Evolutionary conservation across 1,140 invertebrate species (phyloP), one percentile per base, ranked within the genome.

Genomic region (Euglossa dilemma): DNA sequence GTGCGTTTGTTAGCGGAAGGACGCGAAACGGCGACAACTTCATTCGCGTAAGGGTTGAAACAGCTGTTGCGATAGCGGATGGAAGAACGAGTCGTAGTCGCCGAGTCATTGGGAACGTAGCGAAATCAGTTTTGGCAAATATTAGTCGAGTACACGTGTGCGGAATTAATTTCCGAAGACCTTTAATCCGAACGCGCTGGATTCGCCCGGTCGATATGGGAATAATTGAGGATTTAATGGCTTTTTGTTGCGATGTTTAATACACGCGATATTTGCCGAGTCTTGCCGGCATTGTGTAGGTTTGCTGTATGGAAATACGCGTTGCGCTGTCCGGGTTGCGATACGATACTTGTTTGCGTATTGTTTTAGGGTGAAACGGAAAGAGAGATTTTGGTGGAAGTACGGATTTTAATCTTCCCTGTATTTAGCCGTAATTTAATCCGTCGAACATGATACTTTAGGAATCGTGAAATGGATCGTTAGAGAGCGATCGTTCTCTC

Each of bases 11-110:
- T 56, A 66, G 63, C 64, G 11, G 63, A 64, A 52, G 50, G 23
- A 45, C 54, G 45, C 52, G 76, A 89, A 88, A 87, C 4, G 73
- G 47, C 72, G 80, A 89, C 87, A 80, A 83, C 83, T 90, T 85
- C 56, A 87, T 89, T 87, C 84, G 71, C 75, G 75, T 83, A 52
- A 57, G 71, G 23, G 14, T 12, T 56, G 23, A 8, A 9, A n/a
- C 12, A 8, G 50, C 4, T n/a, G 3, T 6, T 23, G 20, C 0
- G 47, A 14, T 36, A 16, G 23, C 20, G 25, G 52, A 56, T 43
- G 83, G 71, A 36, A 50, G 23, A 47, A 18, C 0, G 23, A 47
- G 20, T 47, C 47, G 14, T 11, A 47, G 7, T 14, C 7, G 18
- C 0, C 9, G 25, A 36, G 25, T 61, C 0, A 16, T 14, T 61